Percentiles rank a stretch among this genome's conserved stretches.
Conservation (phyloP, 2,797 vertebrate genomes). For the Rhinatrema bivittatum region DNA sequence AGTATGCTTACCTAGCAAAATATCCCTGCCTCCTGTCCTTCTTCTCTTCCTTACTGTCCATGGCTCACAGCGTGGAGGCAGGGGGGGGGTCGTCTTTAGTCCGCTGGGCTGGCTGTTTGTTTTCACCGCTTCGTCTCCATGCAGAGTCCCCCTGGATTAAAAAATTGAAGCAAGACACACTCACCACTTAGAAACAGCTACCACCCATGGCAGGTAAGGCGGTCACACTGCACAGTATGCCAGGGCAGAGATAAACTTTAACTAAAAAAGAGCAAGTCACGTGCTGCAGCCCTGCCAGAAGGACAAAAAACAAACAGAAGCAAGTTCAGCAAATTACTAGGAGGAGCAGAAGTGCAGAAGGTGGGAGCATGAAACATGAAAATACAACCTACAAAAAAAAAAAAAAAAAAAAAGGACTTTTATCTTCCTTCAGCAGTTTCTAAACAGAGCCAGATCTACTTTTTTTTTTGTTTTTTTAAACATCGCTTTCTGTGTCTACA, state of each 20-base stretch:
- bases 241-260: constrained; percentile 35
- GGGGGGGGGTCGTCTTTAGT: constrained; percentile 21
- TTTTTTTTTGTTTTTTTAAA: no score
- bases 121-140: constrained; percentile 40
- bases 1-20: constrained; percentile 65
- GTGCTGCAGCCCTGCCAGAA: not conserved
- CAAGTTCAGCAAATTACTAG: no score
- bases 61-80: constrained; percentile 25
- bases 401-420: no score
- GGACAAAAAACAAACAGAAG: no score
- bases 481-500: no score
- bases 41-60: constrained; percentile 71
- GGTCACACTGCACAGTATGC: not conserved
- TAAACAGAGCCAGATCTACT: no score
- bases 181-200: constrained; percentile 14
- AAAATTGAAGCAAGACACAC: constrained; percentile 6
- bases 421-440: no score
- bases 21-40: constrained; percentile 68
- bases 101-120: constrained; percentile 22
- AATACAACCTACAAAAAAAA: no score
- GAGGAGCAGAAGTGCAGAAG: no score
- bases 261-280: constrained; percentile 8
- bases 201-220: constrained; percentile 7
- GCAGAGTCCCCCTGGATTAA: constrained; percentile 19
- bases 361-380: no score